Conservation (phyloP, 1,140 invertebrate species). For the Pogonomyrmex barbatus region DNA sequence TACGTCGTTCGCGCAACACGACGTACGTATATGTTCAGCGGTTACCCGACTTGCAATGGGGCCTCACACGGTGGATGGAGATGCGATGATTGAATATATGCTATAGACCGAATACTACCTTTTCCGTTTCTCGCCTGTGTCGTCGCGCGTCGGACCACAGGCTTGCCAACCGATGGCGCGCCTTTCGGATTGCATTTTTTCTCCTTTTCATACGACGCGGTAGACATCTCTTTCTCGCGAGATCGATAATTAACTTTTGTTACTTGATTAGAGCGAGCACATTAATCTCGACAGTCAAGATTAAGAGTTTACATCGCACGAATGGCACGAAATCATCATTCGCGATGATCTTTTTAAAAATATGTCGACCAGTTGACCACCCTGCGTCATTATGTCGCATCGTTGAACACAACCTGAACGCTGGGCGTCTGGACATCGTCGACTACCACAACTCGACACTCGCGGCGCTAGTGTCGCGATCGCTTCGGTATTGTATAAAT, state of each 20-base stretch:
- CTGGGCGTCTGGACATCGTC: no score
- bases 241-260: background rate
- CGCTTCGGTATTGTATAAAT: background rate
- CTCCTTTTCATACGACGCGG: background rate
- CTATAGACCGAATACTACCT: conserved; percentile 72
- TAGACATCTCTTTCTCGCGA: background rate
- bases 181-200: background rate
- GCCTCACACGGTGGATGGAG: conserved; percentile 72
- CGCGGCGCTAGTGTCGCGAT: background rate
- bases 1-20: conserved; percentile 69
- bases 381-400: no score
- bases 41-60: conserved; percentile 82
- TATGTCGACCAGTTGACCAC: no score
- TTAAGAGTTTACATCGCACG: no score
- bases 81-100: conserved; percentile 69
- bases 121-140: conserved; percentile 72
- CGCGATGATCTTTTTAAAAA: no score
- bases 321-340: no score
- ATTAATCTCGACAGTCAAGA: no score
- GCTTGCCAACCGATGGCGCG: conserved; percentile 58
- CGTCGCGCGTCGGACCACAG: conserved; percentile 35
- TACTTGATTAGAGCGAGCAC: no score
- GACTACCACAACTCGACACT: background rate
- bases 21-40: conserved; percentile 79
- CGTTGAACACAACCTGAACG: no score